phyloP scores from a whole-genome alignment of 1,140 invertebrate genomes.

The Tachypleus tridentatus region DNA sequence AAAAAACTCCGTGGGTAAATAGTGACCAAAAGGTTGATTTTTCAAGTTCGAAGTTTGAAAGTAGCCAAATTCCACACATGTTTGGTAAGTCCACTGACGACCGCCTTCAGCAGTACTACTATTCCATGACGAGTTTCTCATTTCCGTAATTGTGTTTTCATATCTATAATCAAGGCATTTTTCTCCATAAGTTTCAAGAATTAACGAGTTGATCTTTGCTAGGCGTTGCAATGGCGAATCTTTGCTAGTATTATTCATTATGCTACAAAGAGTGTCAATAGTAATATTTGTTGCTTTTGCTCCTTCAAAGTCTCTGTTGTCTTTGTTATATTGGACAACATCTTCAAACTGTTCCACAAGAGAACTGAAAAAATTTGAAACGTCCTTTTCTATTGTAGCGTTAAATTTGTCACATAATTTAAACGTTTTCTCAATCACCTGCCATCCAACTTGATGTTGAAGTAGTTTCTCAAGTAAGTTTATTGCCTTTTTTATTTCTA shows the following conservation, averaged over 20 bases:
- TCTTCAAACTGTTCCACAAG: constrained; percentile 63
- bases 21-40: constrained; percentile 58
- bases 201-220: constrained; percentile 54
- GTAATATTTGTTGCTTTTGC: constrained; percentile 53
- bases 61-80: constrained; percentile 91
- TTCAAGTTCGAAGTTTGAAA: constrained; percentile 71
- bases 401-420: constrained; percentile 66
- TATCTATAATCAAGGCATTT: constrained; percentile 76
- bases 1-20: constrained; percentile 62
- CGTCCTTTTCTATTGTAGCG: constrained; percentile 49
- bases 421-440: constrained; percentile 49
- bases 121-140: constrained; percentile 55
- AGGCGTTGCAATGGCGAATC: constrained; percentile 50
- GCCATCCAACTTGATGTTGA: not conserved
- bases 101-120: constrained; percentile 6
- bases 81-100: constrained; percentile 87
- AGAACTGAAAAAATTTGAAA: constrained; percentile 63
- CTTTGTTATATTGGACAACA: constrained; percentile 89
- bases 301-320: constrained; percentile 60
- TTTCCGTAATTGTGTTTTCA: constrained; percentile 55
- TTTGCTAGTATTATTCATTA: constrained; percentile 51
- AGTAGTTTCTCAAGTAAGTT: not conserved
- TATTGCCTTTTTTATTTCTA: not conserved
- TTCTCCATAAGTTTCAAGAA: constrained; percentile 52
- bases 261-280: constrained; percentile 60